Evolutionary conservation across 2,888 invertebrate genomes (phyloP), one percentile per base, ranked within the genome.

Genomic region (Apoderus coryli): DNA sequence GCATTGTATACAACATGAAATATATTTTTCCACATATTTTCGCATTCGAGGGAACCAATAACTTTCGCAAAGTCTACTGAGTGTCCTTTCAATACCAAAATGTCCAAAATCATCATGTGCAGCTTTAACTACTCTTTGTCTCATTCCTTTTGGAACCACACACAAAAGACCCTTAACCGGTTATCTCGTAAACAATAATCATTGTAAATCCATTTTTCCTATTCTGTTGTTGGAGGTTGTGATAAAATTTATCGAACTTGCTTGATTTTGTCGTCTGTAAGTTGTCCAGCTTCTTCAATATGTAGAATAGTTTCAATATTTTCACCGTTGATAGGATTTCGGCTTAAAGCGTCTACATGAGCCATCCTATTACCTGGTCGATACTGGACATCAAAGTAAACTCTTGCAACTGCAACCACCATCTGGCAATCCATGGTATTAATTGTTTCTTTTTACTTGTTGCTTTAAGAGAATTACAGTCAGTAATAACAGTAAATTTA

Each of bases 11-110:
- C 34, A 34, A 14, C 34, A 34, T 2, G 26, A 14, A n/a, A n/a
- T n/a, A 36, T 60, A 57, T 28, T 53, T 47, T 29, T 49, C 46
- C 1, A 57, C 48, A 27, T 52, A 56, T 3, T 41, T 32, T 13
- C 41, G 38, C 53, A 59, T 52, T 6, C 47, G 42, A 1, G 50
- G 49, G 30, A 60, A 60, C 54, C 54, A 60, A 39, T 54, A 61
- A n/a, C 41, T 42, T 25, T 45, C 44, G 3, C 39, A 31, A 14
- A 57, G 35, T 33, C 39, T 41, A 3, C 44, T 39, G 2, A 53
- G 13, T 1, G 52, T 54, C 29, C 51, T 53, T 3, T 51, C 47
- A 3, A 47, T 25, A 3, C 46, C 53, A 33, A 56, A 48, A 36
- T 60, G 54, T 9, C 54, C 54, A 10, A 49, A 37, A 12, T 55